phyloP scores from a whole-genome alignment of 1,140 invertebrate genomes.

The Bombus confusus region DNA sequence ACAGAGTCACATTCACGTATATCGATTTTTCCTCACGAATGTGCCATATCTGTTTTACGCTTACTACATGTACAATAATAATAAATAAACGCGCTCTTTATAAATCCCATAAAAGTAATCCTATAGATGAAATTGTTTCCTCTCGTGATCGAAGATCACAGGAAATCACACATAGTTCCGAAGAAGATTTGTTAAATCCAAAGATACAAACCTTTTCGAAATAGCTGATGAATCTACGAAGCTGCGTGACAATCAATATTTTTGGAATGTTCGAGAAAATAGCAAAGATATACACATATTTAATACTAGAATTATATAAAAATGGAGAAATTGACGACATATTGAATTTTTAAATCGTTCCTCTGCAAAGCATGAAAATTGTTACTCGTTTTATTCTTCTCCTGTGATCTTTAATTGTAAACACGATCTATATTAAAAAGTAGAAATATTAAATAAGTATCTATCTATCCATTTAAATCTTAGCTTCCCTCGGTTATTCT shows the following conservation, averaged over 20 bases:
- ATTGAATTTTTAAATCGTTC: no score
- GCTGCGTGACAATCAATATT: not conserved
- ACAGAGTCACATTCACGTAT: not conserved
- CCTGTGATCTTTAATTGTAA: not conserved
- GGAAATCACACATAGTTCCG: not conserved
- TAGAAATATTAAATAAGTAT: conserved; percentile 35
- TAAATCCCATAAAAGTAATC: not conserved
- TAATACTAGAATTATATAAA: not conserved
- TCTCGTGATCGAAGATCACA: not conserved
- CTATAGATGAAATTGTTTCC: not conserved
- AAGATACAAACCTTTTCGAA: no score
- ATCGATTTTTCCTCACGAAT: not conserved
- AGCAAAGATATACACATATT: not conserved
- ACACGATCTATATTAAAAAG: not conserved
- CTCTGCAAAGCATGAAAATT: not conserved
- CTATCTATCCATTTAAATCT: not conserved
- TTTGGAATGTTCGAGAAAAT: not conserved
- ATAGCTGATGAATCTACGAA: not conserved
- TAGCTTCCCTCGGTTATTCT: not conserved
- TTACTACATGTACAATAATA: not conserved
- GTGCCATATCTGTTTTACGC: not conserved
- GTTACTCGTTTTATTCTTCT: not conserved
- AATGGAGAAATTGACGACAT: not conserved
- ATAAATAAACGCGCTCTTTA: conserved; percentile 2
- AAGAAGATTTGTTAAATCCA: no score